Conservation (phyloP, 2,797 vertebrate genomes). For the Anguilla pacifica region DNA sequence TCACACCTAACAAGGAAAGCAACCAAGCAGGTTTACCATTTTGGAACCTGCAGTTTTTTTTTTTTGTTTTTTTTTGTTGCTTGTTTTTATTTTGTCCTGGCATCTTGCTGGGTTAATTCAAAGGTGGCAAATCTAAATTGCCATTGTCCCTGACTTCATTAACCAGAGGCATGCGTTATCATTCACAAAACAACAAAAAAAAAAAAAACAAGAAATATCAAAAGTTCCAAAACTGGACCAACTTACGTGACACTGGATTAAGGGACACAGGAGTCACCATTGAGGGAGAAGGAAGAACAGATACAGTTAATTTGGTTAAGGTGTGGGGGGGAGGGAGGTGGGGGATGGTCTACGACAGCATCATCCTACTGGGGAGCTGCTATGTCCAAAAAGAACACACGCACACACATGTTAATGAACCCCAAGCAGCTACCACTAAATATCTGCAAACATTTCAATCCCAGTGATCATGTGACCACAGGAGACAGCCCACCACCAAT, state of each 20-base stretch:
- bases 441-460: neutral
- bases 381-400: conserved; percentile 46
- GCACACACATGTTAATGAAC: conserved; percentile 36
- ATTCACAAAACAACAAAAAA: conserved; percentile 29
- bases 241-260: conserved; percentile 99
- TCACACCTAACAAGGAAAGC: neutral
- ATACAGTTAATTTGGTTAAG: conserved; percentile 79
- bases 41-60: neutral
- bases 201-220: conserved; percentile 61
- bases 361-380: conserved; percentile 53
- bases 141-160: neutral
- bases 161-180: conserved; percentile 27
- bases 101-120: neutral
- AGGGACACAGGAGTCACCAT: conserved; percentile 88
- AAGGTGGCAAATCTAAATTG: neutral
- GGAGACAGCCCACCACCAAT: neutral
- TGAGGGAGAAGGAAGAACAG: conserved; percentile 76
- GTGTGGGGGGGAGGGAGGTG: conserved; percentile 59
- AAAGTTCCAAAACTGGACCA: conserved; percentile 77
- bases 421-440: neutral
- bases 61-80: neutral
- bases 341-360: conserved; percentile 46
- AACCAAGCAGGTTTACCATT: neutral
- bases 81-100: neutral
- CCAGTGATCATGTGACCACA: neutral